phyloP scores from a whole-genome alignment of 2,797 vertebrate species.

The Pelobates cultripes region DNA sequence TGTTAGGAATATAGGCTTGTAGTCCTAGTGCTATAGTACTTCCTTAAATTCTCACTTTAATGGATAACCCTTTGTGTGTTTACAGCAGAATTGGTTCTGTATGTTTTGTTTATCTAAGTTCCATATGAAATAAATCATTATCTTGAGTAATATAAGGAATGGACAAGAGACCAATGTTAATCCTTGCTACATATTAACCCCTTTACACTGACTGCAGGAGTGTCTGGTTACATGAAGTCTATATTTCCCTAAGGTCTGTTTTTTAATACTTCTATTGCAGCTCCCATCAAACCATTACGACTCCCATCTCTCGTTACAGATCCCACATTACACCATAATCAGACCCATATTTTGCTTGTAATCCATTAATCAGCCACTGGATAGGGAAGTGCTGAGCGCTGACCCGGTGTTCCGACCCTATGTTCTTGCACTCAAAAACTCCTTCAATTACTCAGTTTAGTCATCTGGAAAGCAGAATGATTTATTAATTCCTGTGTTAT shows the following conservation, averaged over 20 bases:
- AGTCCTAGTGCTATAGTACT: no score
- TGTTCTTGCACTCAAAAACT: slow-evolving; percentile 45
- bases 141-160: neutral
- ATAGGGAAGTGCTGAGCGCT: slow-evolving; percentile 18
- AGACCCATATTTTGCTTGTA: slow-evolving; percentile 47
- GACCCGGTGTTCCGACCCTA: slow-evolving; percentile 52
- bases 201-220: neutral
- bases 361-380: slow-evolving; percentile 51
- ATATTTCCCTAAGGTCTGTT: neutral
- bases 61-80: no score
- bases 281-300: neutral
- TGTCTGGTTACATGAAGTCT: neutral
- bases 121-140: neutral
- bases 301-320: slow-evolving; percentile 4
- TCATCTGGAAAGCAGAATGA: slow-evolving; percentile 51
- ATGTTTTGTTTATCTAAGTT: no score
- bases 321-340: slow-evolving; percentile 24
- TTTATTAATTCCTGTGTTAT: slow-evolving; percentile 51
- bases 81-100: no score
- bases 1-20: no score
- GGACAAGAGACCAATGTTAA: neutral
- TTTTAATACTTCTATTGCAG: neutral
- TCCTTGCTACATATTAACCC: neutral
- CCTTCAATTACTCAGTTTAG: slow-evolving; percentile 49
- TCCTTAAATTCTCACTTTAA: no score